Conservation (phyloP, 2,113 vertebrate genomes). For the Nannobrachium achirus region DNA sequence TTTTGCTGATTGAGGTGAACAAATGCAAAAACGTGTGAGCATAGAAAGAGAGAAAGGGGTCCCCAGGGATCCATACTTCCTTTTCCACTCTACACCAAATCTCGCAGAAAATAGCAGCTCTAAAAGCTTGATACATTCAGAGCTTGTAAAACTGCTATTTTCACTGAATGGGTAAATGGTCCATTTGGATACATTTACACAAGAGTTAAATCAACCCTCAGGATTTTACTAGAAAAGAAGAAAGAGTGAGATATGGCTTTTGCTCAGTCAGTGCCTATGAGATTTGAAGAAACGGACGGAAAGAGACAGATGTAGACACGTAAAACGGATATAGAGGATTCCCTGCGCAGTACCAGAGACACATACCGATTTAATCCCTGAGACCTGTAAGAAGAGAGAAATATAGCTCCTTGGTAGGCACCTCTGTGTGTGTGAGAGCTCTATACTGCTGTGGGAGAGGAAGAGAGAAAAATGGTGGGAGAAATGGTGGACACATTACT, state of each 20-base stretch:
- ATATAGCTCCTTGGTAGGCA: slow-evolving; percentile 22
- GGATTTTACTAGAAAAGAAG: not conserved
- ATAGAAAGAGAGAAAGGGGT: not conserved
- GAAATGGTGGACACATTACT: too few relatives aligned
- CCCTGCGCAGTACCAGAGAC: too few relatives aligned
- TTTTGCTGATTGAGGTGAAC: slow-evolving; percentile 22
- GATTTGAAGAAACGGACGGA: slow-evolving; percentile 34
- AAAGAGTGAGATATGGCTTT: slow-evolving; percentile 10
- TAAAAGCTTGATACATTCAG: too few relatives aligned
- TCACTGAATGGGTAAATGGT: too few relatives aligned
- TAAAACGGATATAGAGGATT: slow-evolving; percentile 10
- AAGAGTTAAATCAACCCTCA: too few relatives aligned
- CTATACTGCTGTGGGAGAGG: slow-evolving; percentile 11
- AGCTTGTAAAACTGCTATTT: too few relatives aligned
- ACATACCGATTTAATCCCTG: not conserved
- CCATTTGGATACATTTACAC: too few relatives aligned
- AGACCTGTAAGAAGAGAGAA: slow-evolving; percentile 12
- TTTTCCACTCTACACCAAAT: too few relatives aligned
- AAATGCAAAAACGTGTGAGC: not conserved
- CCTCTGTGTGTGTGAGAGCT: not conserved
- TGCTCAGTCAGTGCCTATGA: not conserved
- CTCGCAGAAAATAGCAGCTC: too few relatives aligned
- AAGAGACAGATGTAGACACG: slow-evolving; percentile 45
- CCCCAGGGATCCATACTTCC: too few relatives aligned
- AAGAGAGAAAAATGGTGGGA: too few relatives aligned